Base-by-base conservation (phyloP, 2,888 invertebrate species). In the Cerastis rubricosa region DNA sequence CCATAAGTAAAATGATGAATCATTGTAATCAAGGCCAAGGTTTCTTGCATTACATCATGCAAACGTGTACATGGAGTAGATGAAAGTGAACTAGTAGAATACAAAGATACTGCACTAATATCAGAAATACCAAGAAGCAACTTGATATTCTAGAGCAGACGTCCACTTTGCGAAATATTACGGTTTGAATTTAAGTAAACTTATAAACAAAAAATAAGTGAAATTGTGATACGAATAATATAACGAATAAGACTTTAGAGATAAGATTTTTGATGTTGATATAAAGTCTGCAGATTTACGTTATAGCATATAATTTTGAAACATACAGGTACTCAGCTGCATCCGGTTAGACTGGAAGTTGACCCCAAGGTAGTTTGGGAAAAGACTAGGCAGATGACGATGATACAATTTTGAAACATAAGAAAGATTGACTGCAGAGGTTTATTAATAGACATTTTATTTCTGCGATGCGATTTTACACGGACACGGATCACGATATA, bases 91-190 rank as follows among this genome's bases (percentile, higher is more conserved):
- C 14, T 65, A 43, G 17, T 25, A 43, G 51, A 12, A 35, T 57
- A 64, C 17, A 35, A 67, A 74, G 14, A 29, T 59, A 57, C 68
- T 81, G 14, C 54, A 59, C 69, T 76, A 80, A 68, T 84, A 71
- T 81, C 49, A 76, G 71, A 64, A 83, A 84, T 81, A 76, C 2
- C 70, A 71, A 75, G 51, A 70, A 80, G 12, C 35, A 29, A 67
- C 25, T 64, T 35, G 9, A 25, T 75, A 61, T 64, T 61, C 45
- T 54, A 25, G 19, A 45, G 7, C 29, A 64, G 14, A 51, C 22
- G 22, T 45, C 49, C 9, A 47, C 2, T 7, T 35, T 54, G 43
- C 2, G 59, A 51, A 57, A 45, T 14, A 25, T 47, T 14, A 51
- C 9, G 11, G 2, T 47, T 40, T 19, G 12, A 40, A 51, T 63